Percentiles rank a stretch among this genome's conserved stretches.
phyloP scores from a whole-genome alignment of 2,797 vertebrate species.

The Pteropus rufus region DNA sequence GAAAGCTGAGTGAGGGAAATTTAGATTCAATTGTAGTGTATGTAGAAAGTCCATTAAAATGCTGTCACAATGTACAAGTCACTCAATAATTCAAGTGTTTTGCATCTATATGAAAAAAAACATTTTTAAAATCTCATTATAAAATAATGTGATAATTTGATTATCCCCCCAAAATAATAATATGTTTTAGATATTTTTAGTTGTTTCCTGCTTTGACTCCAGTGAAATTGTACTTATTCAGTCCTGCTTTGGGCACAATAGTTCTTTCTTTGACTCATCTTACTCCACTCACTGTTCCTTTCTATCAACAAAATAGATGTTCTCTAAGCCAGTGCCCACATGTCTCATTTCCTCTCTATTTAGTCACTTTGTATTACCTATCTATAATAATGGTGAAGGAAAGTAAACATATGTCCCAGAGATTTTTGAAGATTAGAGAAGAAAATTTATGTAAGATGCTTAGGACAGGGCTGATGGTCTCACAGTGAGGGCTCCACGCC shows the following conservation, averaged over 20 bases:
- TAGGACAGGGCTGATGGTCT: background rate
- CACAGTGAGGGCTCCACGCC: accelerated
- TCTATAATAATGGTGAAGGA: background rate
- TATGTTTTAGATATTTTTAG: background rate
- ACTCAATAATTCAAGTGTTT: slow-evolving; percentile 37
- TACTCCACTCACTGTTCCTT: background rate
- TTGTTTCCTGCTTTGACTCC: background rate
- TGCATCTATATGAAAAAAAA: background rate
- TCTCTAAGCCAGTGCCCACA: background rate
- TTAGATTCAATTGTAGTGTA: slow-evolving; percentile 10
- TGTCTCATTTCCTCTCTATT: background rate
- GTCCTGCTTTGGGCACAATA: background rate
- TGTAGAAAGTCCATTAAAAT: slow-evolving; percentile 39
- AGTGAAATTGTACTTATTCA: background rate
- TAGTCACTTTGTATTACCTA: background rate
- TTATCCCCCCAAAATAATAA: background rate
- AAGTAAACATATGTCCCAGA: background rate
- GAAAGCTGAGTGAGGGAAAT: slow-evolving; percentile 16
- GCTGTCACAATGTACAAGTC: slow-evolving; percentile 23
- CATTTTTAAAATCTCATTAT: background rate
- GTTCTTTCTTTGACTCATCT: background rate
- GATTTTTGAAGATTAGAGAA: background rate
- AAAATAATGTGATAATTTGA: slow-evolving; percentile 3
- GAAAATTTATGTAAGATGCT: background rate
- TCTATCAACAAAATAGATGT: background rate